Percentiles rank a stretch among this genome's conserved stretches.
Evolutionary conservation across 2,113 vertebrate species (phyloP).

Genomic region (Hypocryptadius cinnamomeus): DNA sequence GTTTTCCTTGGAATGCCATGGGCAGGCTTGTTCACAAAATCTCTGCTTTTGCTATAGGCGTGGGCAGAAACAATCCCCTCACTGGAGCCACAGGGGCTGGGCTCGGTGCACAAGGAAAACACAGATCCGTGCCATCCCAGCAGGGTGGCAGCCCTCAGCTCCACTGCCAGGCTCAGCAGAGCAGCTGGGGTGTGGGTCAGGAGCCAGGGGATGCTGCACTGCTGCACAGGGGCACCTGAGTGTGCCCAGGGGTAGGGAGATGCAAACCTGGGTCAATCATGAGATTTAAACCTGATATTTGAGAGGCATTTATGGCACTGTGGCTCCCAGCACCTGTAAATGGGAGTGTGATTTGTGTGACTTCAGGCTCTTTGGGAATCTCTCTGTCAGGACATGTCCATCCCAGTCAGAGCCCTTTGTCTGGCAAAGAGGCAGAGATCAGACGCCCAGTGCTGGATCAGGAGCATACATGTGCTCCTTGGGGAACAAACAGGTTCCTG

Average conservation of each 20-base stretch:
- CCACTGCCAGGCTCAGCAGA: conserved; percentile 29
- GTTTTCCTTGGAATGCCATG: conserved; percentile 67
- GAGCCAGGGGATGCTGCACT: not conserved
- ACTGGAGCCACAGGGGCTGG: conserved; percentile 53
- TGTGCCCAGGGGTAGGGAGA: not conserved
- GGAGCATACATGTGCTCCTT: not conserved
- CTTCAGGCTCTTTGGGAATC: not conserved
- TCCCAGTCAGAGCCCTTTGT: not conserved
- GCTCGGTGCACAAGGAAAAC: conserved; percentile 46
- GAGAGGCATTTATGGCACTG: not conserved
- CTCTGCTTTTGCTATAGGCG: conserved; percentile 67
- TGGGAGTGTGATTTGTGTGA: too few species aligned
- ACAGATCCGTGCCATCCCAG: conserved; percentile 51
- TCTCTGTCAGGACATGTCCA: not conserved
- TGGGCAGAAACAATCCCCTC: conserved; percentile 57
- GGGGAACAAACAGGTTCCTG: not conserved
- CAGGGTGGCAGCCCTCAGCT: conserved; percentile 40
- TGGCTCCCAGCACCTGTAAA: not conserved
- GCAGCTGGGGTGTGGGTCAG: conserved; percentile 25
- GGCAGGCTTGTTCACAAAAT: conserved; percentile 60
- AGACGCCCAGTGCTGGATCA: not conserved
- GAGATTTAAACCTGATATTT: not conserved
- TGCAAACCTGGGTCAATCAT: not conserved
- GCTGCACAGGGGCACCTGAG: not conserved
- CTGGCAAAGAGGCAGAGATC: not conserved